Evolutionary conservation across 2,888 invertebrate genomes (phyloP), one percentile per base, ranked within the genome.

Genomic region (Drosophila borealis): DNA sequence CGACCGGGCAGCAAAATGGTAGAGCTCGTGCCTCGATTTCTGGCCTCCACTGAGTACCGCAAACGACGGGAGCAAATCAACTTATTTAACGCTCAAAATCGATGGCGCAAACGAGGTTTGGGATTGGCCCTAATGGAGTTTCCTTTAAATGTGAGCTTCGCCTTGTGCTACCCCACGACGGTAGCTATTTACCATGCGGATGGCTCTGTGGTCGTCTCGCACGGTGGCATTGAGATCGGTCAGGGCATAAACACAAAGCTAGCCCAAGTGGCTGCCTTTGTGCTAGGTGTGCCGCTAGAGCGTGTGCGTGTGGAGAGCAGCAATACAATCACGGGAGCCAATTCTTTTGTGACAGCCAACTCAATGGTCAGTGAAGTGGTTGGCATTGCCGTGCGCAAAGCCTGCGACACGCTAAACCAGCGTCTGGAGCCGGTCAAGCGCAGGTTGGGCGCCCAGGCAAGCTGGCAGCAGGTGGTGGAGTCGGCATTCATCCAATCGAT

Each of bases 71-170:
- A 90, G 60, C 93, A 93, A 54, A 93, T 96, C 1, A 92, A 93
- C 19, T 86, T 92, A 2, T 96, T 94, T 80, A 96, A 96, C 86
- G 92, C 92, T 66, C 93, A 93, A 54, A 97, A 97, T 91, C 93
- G 96, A 11, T 97, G 97, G 97, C 96, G 95, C 74, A 97, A 97
- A 90, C 94, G 94, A 21, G 97, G 96, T 0, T 91, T 96, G 0
- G 93, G 95, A 33, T 86, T 96, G 6, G 93, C 95, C 0, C 94
- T 96, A 2, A 94, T 97, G 94, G 94, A 94, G 11, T 87, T 71
- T 13, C 75, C 75, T 0, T 8, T 76, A 0, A 45, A 10, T n/a
- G 39, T 68, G 10, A 45, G 10, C 54, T 25, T 77, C 34, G 75
- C 73, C 4, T 4, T 55, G 4, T 41, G 45, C 72, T 97, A 95